Percentiles rank a stretch among this genome's conserved stretches.
Evolutionary conservation across 1,140 invertebrate genomes (phyloP).

Genomic region (Venturia canescens): DNA sequence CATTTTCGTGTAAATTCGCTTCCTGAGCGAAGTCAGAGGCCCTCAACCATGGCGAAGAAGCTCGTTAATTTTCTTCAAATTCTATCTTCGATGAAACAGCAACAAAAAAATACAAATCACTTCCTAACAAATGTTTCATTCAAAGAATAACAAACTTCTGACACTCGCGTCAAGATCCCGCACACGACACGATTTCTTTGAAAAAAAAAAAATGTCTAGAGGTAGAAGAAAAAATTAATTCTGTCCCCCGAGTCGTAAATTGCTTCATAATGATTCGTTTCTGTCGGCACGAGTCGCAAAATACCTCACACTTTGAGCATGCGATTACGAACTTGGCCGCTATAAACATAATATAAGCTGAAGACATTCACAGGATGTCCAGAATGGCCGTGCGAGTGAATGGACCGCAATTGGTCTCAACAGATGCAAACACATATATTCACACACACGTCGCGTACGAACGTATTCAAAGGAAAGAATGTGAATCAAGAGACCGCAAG

Average conservation of each 20-base stretch:
- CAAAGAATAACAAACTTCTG: too few species aligned
- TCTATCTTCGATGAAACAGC: too few species aligned
- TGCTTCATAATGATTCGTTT: not conserved
- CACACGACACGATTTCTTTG: too few species aligned
- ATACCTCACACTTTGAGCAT: not conserved
- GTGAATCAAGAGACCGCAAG: not conserved
- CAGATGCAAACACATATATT: not conserved
- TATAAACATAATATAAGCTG: constrained; percentile 6
- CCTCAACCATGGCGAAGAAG: too few species aligned
- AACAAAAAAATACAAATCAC: too few species aligned
- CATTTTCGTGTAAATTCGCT: too few species aligned
- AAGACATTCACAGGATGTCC: constrained; percentile 16
- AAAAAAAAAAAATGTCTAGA: not conserved
- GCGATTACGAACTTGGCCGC: not conserved
- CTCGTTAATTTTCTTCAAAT: too few species aligned
- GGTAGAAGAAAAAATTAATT: not conserved
- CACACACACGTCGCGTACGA: not conserved
- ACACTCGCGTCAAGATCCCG: too few species aligned
- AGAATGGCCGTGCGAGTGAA: not conserved
- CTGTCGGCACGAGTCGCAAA: constrained; percentile 10
- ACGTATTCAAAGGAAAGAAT: not conserved
- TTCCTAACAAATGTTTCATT: too few species aligned
- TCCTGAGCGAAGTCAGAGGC: too few species aligned
- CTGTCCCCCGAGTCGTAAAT: not conserved
- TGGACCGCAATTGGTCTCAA: not conserved